Base-by-base conservation (phyloP, 2,888 invertebrate species). In the Chymomyza caudatula region DNA sequence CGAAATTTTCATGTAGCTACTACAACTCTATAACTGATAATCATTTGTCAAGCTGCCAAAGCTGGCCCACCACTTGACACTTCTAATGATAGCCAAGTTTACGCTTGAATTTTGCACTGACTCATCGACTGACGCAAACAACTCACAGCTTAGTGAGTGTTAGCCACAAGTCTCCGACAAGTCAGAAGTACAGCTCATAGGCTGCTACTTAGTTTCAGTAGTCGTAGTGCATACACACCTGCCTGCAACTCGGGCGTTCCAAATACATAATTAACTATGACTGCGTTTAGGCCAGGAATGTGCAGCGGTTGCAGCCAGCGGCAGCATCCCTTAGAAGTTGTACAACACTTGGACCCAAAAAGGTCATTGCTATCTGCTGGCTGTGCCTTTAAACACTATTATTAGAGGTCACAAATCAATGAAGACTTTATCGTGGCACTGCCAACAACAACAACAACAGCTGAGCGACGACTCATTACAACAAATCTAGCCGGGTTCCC, bases 371-470 rank as follows among this genome's bases (percentile, higher is more conserved):
- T 80, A 77, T 86, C 73, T 60, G 49, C 17, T 37, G 23, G 25
- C 55, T 29, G 47, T 17, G 6, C 47, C 19, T 47, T 47, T 83
- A 85, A 85, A 85, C 81, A 74, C 88, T 87, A 77, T 87, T 87
- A 85, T 85, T 85, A 85, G 71, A 74, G 87, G 88, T 76, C 87
- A 85, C 85, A 85, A 85, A 85, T 85, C 85, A 85, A 87, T 87
- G 78, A 74, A 83, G 83, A 78, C 87, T 86, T 87, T 83, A 83
- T 83, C 83, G 85, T 80, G 67, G 42, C 44, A 57, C 22, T 44
- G 15, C 11, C 29, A 23, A 6, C 55, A 37, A 42, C 37, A 29
- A 29, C 20, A 52, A 52, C 37, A 29, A 56, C 63, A 64, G 51
- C 59, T n/a, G n/a, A 60, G 62, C 67, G 51, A 66, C 68, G 68